Percentiles rank a stretch among this genome's conserved stretches.
These are phyloP conservation scores for Sebastes minor DNA, from an alignment of 2,797 vertebrate species.

Conservation along the genomic window DNA sequence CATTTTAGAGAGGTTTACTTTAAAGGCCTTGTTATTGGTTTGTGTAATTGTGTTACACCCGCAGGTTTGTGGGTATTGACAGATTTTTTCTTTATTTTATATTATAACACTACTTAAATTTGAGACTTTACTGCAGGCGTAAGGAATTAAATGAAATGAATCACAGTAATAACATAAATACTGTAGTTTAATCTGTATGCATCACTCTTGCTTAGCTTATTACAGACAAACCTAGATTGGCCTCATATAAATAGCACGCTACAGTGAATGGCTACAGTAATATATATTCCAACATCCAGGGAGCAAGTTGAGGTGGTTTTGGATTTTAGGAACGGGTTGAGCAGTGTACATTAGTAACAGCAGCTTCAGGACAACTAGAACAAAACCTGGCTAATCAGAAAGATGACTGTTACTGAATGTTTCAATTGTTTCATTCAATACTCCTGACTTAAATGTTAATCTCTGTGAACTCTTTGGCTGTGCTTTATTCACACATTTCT, in stretches of 20 bases:
- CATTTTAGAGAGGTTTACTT: neutral
- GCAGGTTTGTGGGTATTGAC: neutral
- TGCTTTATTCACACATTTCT: neutral
- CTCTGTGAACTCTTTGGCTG: neutral
- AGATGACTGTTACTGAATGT: neutral
- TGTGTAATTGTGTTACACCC: neutral
- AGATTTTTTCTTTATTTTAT: neutral
- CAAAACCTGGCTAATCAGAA: neutral
- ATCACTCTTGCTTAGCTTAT: neutral
- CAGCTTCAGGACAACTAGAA: neutral
- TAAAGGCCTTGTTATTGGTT: neutral
- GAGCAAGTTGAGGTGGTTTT: neutral
- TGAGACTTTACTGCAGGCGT: neutral
- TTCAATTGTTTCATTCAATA: neutral
- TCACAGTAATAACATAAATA: conserved; percentile 16
- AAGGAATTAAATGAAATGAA: neutral
- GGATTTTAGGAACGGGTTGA: neutral
- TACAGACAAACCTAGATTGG: neutral
- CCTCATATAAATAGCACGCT: neutral
- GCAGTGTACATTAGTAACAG: neutral
- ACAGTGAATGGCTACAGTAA: neutral
- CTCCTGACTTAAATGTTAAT: neutral
- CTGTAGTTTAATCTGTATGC: neutral
- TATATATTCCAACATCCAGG: neutral
- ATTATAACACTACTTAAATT: neutral